These are phyloP conservation scores for Brachypterus glaber DNA, from an alignment of 2,888 invertebrate genomes.

Conservation along the genomic window DNA sequence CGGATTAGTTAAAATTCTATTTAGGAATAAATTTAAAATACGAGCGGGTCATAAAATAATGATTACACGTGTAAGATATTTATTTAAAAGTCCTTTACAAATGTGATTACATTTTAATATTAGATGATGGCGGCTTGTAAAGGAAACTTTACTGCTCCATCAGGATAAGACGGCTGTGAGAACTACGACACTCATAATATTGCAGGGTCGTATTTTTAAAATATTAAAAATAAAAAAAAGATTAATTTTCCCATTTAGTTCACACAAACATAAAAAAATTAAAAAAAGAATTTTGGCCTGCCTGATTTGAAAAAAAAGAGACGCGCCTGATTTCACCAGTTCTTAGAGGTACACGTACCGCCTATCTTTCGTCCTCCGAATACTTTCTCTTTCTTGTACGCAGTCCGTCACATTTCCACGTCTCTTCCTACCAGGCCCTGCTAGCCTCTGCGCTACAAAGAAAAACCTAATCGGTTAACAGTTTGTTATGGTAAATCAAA, in stretches of 20 bases:
- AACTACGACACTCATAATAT: neutral
- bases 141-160: constrained; percentile 31
- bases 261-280: constrained; percentile 5
- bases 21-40: constrained; percentile 26
- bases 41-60: constrained; percentile 25
- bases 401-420: too few relatives aligned
- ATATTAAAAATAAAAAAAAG: constrained; percentile 5
- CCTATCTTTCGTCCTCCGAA: too few relatives aligned
- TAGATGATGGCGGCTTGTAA: constrained; percentile 32
- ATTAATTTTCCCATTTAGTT: constrained; percentile 4
- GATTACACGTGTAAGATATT: constrained; percentile 25
- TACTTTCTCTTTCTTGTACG: too few relatives aligned
- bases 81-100: constrained; percentile 34
- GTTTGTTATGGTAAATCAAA: too few relatives aligned
- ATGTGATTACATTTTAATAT: constrained; percentile 39
- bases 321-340: too few relatives aligned
- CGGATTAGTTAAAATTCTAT: constrained; percentile 28
- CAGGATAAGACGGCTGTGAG: constrained; percentile 21
- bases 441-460: too few relatives aligned
- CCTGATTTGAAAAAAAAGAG: too few relatives aligned
- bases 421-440: too few relatives aligned
- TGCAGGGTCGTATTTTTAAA: neutral
- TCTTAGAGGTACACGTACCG: too few relatives aligned
- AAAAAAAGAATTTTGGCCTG: constrained; percentile 4
- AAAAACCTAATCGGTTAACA: too few relatives aligned